Evolutionary conservation across 1,140 invertebrate species (phyloP), one percentile per base, ranked within the genome.

Genomic region (Planococcus citri): DNA sequence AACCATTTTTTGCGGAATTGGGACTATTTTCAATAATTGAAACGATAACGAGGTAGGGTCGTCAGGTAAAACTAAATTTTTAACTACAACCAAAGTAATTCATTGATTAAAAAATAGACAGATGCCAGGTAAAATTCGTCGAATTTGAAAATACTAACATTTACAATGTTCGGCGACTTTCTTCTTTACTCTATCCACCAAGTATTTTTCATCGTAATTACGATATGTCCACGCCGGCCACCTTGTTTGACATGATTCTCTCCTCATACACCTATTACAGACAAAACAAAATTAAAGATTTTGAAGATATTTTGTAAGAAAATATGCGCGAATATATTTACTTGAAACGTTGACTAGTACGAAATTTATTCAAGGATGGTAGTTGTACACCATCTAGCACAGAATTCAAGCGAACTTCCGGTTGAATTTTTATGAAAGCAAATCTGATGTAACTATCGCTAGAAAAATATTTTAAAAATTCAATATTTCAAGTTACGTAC

Each of bases 151-250:
- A 4, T 9, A 51, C 41, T 51, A 9, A 51, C 41, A 51, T 51
- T 51, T 51, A 51, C 41, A 51, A n/a, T 51, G 41, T 17, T 51
- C 10, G 10, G 22, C 22, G 22, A 84, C 72, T 70, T 79, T 76
- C 4, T 78, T 72, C 33, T 78, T 74, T 68, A 83, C 77, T 72
- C 76, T 79, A 71, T 80, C 76, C 0, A 82, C 78, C n/a, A 86
- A 76, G 68, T 78, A 76, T n/a, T 80, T 77, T 10, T 81, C 78
- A 78, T 89, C 84, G 76, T 88, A 89, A 73, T 86, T 83, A 71
- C 84, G 83, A 77, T 88, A 87, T 8, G 90, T 84, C 85, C 84
- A 85, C 24, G 75, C 75, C 69, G 84, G 84, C 83, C 83, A 85
- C 51, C 79, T 76, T 68, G 83, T 84, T 60, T 80, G 70, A 9